Base-by-base conservation (phyloP, 2,888 invertebrate genomes). In the Helleia helle region DNA sequence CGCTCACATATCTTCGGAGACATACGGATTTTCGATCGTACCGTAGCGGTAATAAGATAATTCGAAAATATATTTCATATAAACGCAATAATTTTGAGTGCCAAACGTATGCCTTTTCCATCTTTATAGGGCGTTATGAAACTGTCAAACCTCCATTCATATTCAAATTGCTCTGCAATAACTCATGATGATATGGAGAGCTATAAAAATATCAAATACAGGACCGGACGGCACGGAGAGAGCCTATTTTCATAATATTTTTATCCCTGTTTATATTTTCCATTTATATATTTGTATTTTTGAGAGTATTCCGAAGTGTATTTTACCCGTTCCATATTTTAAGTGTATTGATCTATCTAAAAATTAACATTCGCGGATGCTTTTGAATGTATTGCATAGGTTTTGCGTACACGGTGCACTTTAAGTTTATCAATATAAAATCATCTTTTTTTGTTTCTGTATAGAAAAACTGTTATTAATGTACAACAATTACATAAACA, bases 131-230 rank as follows among this genome's bases (percentile, higher is more conserved):
- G 51, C 58, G 60, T 63, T 60, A 67, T 67, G 63, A 68, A 72
- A 71, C 61, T 67, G 69, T 70, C 69, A 66, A 69, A 69, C 59
- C 65, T 59, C 68, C 67, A 70, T 75, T 76, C 69, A 75, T 69
- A 76, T 80, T 76, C 65, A 74, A 76, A 73, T 75, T 64, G 64
- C 62, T 60, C 61, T 51, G 69, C 73, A 65, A 73, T 80, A 77
- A 77, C 71, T 80, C 80, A 72, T 64, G 64, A 66, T 76, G 72
- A 72, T 73, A 65, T 71, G 63, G 62, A 64, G 66, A 65, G 69
- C 72, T 63, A 74, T 77, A 79, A 81, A 80, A 80, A 77, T 77
- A 79, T 80, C 75, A 75, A 72, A 72, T 69, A 71, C 75, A 76
- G 71, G 56, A 57, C 54, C 52, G 58, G 55, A 53, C 52, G 50